These are phyloP conservation scores for Euclidia mi DNA, from an alignment of 2,888 invertebrate species.

Conservation along the genomic window DNA sequence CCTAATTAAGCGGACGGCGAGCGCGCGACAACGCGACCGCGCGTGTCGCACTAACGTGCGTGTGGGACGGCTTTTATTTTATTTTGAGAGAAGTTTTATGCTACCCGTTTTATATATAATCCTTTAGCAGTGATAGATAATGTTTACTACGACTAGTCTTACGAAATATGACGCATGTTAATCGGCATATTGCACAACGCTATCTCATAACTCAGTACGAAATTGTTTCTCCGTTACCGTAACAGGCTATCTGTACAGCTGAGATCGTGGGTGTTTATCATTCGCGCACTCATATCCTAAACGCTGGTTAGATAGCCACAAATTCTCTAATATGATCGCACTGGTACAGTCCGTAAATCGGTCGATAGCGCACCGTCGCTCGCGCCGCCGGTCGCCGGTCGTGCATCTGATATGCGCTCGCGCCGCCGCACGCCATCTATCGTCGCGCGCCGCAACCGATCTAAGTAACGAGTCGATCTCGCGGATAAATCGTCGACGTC, in stretches of 20 bases:
- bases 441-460: constrained; percentile 77
- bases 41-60: constrained; percentile 50
- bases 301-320: constrained; percentile 54
- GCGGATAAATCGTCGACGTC: constrained; percentile 81
- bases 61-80: constrained; percentile 55
- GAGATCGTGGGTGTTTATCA: constrained; percentile 46
- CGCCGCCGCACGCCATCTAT: constrained; percentile 79
- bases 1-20: constrained; percentile 72
- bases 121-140: neutral
- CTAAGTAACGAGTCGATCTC: constrained; percentile 85
- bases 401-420: constrained; percentile 81
- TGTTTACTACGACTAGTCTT: neutral
- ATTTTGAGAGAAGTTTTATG: constrained; percentile 34
- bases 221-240: constrained; percentile 38
- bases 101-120: constrained; percentile 15
- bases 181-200: constrained; percentile 1
- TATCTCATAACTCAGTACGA: constrained; percentile 31
- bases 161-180: constrained; percentile 2
- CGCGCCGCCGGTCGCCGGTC: constrained; percentile 66
- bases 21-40: constrained; percentile 55
- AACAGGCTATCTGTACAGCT: constrained; percentile 42
- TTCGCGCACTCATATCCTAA: constrained; percentile 51
- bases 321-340: constrained; percentile 62
- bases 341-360: constrained; percentile 57
- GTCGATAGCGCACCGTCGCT: constrained; percentile 59